Evolutionary conservation across 1,140 invertebrate genomes (phyloP), one percentile per base, ranked within the genome.

Genomic region (Drosophila mauritiana): DNA sequence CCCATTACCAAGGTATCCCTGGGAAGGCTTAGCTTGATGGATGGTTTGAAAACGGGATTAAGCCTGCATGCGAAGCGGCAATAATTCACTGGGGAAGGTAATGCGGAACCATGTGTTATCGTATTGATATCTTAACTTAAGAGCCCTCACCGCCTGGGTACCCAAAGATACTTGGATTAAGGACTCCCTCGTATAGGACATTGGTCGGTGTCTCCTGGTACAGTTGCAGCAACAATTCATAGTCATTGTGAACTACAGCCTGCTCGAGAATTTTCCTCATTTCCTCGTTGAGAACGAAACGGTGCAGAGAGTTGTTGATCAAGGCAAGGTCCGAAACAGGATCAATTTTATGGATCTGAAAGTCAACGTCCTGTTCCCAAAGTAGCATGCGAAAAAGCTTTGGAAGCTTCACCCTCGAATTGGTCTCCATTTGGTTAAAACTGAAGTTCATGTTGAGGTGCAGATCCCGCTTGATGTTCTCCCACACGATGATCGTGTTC

Each of bases 231-330:
- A 80, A 7, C 34, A 89, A 3, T 7, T 80, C 80, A 20, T 75
- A 84, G 0, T 49, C n/a, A 31, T 75, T 55, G 17, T 84, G 15
- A 0, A 70, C 37, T 1, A 89, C 49, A 2, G 52, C 58, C 1
- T 70, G 15, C 48, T 91, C 90, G 2, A 91, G 65, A 7, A 77
- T 73, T 7, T 46, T 37, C 0, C 74, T 40, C 82, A 91, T 78
- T 0, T 73, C 52, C 10, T 59, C 46, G n/a, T 65, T 84, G 1
- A 91, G 34, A 0, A 91, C 75, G 15, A 73, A 91, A 3, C 90
- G 90, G 51, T 90, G 85, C 51, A 88, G 11, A 0, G 90, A 91
- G 58, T 91, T 91, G 22, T 78, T 84, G 5, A 91, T 67, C 12
- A 91, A 40, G 1, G 90, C 90, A 4, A 7, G 11, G 27, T 91